Evolutionary conservation across 2,797 vertebrate genomes (phyloP), one percentile per base, ranked within the genome.

Genomic region (Margarornis squamiger): DNA sequence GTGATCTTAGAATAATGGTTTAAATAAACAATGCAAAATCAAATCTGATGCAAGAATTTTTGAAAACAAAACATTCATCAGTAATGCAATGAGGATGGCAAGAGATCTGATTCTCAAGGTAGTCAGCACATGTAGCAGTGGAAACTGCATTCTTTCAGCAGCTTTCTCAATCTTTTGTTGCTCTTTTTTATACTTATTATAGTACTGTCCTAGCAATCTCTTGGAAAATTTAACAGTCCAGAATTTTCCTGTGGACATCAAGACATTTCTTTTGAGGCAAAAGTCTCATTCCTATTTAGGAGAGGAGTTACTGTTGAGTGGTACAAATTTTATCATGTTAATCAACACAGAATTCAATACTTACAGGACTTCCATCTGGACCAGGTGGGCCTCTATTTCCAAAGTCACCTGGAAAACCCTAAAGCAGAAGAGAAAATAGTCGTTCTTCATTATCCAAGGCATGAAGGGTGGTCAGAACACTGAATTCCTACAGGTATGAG

Each of bases 281-380:
- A 92, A 76, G 7, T 45, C 34, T 32, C 32, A 29, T 36, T 76
- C 63, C 9, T 23, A 32, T 65, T 86, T 73, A 21, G 10, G 16
- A 84, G 6, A 2, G 10, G 13, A 61, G 7, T 59, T 72, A 46
- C 49, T 62, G 57, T 1, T 21, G 36, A 55, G 11, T 7, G 9
- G 43, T 67, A 71, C 4, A 32, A 34, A 41, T 67, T 67, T 79
- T 57, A 41, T 10, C 27, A 27, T 4, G 5, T 67, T 58, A 83
- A 61, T 68, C 21, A 82, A 71, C 19, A 75, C 23, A 72, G 13
- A 59, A 36, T 58, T 84, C 70, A 59, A 65, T 95, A 98, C 98
- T 98, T 98, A 99, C 99, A 98, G 99, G 98, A 92, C 97, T 98
- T 68, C 99, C 99, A 91, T 99, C 99, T 80, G 98, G 98, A 95